Conservation (phyloP, 2,113 vertebrate species). For the Apaloderma vittatum region DNA sequence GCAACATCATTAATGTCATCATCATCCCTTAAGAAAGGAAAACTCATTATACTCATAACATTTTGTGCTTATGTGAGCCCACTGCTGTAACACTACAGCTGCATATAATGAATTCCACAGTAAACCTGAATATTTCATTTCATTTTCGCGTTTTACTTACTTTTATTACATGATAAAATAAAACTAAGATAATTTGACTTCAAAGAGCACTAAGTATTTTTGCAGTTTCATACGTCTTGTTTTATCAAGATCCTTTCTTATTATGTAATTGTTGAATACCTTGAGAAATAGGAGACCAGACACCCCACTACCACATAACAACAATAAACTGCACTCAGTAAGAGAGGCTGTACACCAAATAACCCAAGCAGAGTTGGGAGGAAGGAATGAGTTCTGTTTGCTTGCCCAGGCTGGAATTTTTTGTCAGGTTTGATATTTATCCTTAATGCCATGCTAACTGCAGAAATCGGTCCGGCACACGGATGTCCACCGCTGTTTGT, state of each 20-base stretch:
- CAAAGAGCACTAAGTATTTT: not conserved
- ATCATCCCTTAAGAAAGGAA: constrained; percentile 85
- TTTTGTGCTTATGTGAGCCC: not conserved
- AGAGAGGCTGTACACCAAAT: not conserved
- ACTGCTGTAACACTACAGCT: not conserved
- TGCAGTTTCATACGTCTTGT: not conserved
- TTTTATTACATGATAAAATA: not conserved
- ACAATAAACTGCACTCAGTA: not conserved
- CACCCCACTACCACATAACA: not conserved
- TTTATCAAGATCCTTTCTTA: not conserved
- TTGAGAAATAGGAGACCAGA: not conserved
- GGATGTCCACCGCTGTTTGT: not conserved
- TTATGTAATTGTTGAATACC: not conserved
- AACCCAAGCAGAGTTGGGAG: not conserved
- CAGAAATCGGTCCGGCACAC: constrained; percentile 26
- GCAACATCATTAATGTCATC: constrained; percentile 95
- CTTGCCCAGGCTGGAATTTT: constrained; percentile 23
- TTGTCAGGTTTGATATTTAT: not conserved
- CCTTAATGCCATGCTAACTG: constrained; percentile 4
- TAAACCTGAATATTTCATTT: not conserved
- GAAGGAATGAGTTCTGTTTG: constrained; percentile 16
- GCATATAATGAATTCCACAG: not conserved
- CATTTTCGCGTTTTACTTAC: not conserved
- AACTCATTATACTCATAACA: not conserved
- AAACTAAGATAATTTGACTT: not conserved